phyloP scores from a whole-genome alignment of 1,140 invertebrate species.

The Micrasema longulum region DNA sequence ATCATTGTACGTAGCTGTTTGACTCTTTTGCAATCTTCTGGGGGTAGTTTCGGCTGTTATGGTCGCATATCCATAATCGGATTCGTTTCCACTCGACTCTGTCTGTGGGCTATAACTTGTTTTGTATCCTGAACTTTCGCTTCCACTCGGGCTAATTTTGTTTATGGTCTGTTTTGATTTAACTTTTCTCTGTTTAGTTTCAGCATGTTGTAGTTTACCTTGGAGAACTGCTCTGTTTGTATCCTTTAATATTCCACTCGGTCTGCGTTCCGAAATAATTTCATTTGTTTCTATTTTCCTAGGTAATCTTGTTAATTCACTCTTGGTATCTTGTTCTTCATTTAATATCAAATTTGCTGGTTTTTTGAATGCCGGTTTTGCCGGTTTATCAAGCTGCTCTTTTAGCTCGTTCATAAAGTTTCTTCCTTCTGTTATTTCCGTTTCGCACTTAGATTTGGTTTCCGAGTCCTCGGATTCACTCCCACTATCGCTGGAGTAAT shows the following conservation, averaged over 20 bases:
- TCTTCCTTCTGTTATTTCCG: constrained; percentile 38
- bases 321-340: background rate
- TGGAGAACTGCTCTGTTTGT: constrained; percentile 49
- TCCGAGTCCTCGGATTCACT: constrained; percentile 37
- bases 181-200: constrained; percentile 33
- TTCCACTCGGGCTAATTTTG: constrained; percentile 63
- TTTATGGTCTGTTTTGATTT: constrained; percentile 8
- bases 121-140: constrained; percentile 71
- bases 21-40: constrained; percentile 62
- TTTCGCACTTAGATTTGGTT: constrained; percentile 36
- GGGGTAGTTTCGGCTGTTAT: constrained; percentile 64
- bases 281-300: background rate
- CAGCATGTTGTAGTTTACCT: constrained; percentile 29
- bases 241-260: constrained; percentile 57
- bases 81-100: constrained; percentile 69
- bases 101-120: constrained; percentile 64
- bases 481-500: constrained; percentile 34
- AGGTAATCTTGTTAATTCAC: background rate
- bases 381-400: constrained; percentile 39
- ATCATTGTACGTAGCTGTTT: constrained; percentile 58
- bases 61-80: constrained; percentile 70
- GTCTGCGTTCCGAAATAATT: constrained; percentile 48
- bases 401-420: constrained; percentile 50
- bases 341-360: constrained; percentile 13
- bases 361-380: constrained; percentile 33